Percentiles rank a stretch among this genome's conserved stretches.
Evolutionary conservation across 1,140 invertebrate genomes (phyloP).

Genomic region (Helicoverpa armigera): DNA sequence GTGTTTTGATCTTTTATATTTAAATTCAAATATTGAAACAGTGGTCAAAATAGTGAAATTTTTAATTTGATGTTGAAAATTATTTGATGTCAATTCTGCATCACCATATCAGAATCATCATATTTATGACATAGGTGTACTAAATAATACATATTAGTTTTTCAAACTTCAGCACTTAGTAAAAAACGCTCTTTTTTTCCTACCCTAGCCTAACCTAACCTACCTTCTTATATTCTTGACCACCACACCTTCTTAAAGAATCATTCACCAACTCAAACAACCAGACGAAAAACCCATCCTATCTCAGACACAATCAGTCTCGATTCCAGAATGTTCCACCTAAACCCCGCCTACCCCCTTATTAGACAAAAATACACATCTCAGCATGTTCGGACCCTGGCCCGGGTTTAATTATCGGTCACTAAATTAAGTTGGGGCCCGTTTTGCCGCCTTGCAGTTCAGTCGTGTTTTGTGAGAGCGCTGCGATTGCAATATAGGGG

Average conservation of each 20-base stretch:
- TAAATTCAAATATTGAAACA: neutral
- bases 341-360: conserved; percentile 37
- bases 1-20: neutral
- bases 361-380: conserved; percentile 67
- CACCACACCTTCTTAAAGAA: too few species aligned
- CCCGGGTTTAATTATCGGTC: conserved; percentile 66
- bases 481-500: conserved; percentile 51
- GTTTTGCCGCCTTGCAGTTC: conserved; percentile 60
- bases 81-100: too few species aligned
- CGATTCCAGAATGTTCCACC: neutral
- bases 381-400: conserved; percentile 64
- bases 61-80: neutral
- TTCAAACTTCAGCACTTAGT: too few species aligned
- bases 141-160: too few species aligned
- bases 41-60: neutral
- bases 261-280: neutral
- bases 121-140: too few species aligned
- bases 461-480: conserved; percentile 57
- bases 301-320: neutral
- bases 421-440: conserved; percentile 66
- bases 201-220: too few species aligned
- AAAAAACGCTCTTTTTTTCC: too few species aligned
- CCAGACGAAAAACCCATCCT: neutral
- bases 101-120: too few species aligned
- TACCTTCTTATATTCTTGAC: too few species aligned